Percentiles rank a stretch among this genome's conserved stretches.
Conservation (phyloP, 2,113 vertebrate genomes). For the Geococcyx californianus region DNA sequence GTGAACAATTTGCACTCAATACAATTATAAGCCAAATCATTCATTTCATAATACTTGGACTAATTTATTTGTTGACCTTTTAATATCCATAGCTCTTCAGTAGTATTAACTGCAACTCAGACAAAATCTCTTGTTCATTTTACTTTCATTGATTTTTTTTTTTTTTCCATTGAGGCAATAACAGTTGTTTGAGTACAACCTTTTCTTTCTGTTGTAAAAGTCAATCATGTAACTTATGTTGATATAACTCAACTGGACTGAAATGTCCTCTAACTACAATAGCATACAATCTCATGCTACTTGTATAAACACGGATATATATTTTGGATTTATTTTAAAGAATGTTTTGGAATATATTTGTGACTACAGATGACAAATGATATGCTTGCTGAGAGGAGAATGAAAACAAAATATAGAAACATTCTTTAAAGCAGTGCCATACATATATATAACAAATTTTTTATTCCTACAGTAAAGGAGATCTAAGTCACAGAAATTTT, state of each 20-base stretch:
- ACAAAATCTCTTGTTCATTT: conserved; percentile 91
- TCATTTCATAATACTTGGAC: conserved; percentile 81
- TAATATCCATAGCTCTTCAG: conserved; percentile 84
- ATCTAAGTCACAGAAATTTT: not conserved
- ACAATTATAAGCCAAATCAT: conserved; percentile 83
- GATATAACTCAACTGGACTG: conserved; percentile 57
- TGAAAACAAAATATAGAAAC: not conserved
- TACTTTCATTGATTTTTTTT: conserved; percentile 93
- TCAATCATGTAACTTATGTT: conserved; percentile 82
- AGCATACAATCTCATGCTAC: not conserved
- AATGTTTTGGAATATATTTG: not conserved
- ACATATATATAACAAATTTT: not conserved
- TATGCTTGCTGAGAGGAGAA: not conserved
- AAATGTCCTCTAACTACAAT: conserved; percentile 58
- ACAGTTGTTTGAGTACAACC: conserved; percentile 88
- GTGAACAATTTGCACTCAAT: conserved; percentile 80
- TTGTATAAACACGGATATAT: conserved; percentile 2
- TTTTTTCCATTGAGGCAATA: conserved; percentile 90
- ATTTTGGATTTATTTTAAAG: conserved; percentile 2
- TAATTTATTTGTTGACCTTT: conserved; percentile 84
- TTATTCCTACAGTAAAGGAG: not conserved
- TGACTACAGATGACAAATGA: not conserved
- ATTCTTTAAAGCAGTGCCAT: not conserved
- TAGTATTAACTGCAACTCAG: conserved; percentile 88
- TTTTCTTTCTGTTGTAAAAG: conserved; percentile 88